Conservation (phyloP, 2,797 vertebrate genomes). For the Scolopax bukidnonensis region DNA sequence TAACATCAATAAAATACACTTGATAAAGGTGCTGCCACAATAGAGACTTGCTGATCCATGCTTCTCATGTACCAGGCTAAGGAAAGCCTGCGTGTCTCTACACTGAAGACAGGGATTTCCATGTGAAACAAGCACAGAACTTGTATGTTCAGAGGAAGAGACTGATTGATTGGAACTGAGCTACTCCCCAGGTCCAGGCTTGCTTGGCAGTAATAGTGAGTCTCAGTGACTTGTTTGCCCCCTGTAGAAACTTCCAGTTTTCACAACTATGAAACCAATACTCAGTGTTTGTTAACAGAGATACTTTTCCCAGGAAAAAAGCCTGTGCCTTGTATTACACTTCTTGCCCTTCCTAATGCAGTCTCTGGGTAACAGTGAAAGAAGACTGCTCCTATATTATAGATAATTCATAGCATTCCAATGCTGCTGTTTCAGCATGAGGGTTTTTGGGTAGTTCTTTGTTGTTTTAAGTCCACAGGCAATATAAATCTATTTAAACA, state of each 20-base stretch:
- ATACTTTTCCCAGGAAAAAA: neutral
- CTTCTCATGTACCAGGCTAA: neutral
- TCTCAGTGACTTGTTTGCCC: neutral
- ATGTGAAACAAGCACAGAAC: neutral
- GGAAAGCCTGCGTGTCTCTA: neutral
- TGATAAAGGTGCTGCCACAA: neutral
- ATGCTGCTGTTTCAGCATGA: neutral
- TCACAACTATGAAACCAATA: neutral
- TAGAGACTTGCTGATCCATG: neutral
- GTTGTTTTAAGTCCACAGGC: neutral
- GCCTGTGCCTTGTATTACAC: neutral
- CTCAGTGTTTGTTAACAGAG: neutral
- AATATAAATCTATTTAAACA: neutral
- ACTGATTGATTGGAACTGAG: neutral
- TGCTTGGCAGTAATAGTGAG: neutral
- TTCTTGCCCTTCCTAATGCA: neutral
- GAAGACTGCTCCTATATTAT: neutral
- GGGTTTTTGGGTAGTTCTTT: neutral
- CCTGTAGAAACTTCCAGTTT: neutral
- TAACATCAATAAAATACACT: neutral
- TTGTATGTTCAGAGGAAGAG: neutral
- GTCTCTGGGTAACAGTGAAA: neutral
- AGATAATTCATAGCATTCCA: neutral
- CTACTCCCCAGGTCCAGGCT: neutral
- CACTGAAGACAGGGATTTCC: neutral